Evolutionary conservation across 2,888 invertebrate species (phyloP).

Genomic region (Acrocyrtus sp.): DNA sequence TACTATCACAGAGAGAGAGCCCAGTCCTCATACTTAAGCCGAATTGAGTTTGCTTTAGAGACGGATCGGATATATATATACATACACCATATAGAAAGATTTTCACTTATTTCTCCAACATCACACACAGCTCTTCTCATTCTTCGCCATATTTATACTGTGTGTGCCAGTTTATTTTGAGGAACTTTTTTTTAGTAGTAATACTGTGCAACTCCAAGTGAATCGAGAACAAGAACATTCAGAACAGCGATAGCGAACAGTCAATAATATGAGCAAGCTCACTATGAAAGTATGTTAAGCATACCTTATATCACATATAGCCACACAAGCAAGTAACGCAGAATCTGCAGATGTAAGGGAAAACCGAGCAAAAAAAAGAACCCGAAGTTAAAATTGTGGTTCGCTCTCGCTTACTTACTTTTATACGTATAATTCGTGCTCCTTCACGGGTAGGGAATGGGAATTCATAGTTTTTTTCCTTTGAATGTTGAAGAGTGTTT

Average conservation of each 20-base stretch:
- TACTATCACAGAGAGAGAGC: no score
- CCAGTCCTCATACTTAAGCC: constrained; percentile 4
- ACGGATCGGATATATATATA: not conserved
- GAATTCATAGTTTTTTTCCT: no score
- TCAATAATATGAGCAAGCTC: not conserved
- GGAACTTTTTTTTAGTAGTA: constrained; percentile 44
- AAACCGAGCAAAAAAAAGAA: constrained; percentile 1
- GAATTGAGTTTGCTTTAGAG: constrained; percentile 4
- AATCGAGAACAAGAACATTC: constrained; percentile 2
- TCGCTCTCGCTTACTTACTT: no score
- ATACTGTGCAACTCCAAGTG: no score
- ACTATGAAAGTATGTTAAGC: not conserved
- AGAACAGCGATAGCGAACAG: not conserved
- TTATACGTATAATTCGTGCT: constrained; percentile 35
- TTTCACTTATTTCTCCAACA: constrained; percentile 13
- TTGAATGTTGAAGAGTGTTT: no score
- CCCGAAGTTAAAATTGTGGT: constrained; percentile 34
- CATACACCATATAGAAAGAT: not conserved
- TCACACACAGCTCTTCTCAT: constrained; percentile 10
- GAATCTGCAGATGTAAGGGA: constrained; percentile 4
- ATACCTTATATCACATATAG: not conserved
- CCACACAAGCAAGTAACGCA: not conserved
- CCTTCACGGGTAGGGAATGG: constrained; percentile 44
- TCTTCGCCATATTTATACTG: no score
- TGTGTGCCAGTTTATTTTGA: constrained; percentile 27